Evolutionary conservation across 2,797 vertebrate genomes (phyloP).

Genomic region (Chaetophractus vellerosus): DNA sequence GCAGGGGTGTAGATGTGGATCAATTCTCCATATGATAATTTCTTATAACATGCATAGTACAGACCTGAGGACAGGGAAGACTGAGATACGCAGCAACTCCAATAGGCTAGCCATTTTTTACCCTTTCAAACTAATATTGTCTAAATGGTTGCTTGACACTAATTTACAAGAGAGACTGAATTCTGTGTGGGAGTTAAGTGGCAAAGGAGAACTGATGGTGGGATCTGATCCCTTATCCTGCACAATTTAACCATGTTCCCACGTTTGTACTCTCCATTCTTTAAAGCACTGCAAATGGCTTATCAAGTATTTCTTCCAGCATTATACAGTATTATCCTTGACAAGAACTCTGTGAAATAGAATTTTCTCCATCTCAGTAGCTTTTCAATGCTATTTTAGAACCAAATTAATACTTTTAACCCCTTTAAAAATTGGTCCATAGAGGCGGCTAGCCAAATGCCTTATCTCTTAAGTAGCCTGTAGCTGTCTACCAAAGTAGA

Average conservation of each 20-base stretch:
- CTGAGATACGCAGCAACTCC: not conserved
- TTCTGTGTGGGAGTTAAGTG: not conserved
- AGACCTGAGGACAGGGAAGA: not conserved
- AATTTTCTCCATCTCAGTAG: slow-evolving; percentile 17
- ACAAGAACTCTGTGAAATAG: not conserved
- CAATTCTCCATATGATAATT: not conserved
- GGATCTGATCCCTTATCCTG: not conserved
- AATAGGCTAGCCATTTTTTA: not conserved
- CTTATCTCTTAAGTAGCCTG: slow-evolving; percentile 42
- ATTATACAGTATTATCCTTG: not conserved
- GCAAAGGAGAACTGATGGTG: not conserved
- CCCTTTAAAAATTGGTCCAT: not conserved
- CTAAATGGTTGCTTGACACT: not conserved
- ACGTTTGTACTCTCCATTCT: not conserved
- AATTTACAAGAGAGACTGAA: not conserved
- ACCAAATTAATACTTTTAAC: slow-evolving; percentile 69
- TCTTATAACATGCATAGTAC: not conserved
- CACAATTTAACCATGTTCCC: not conserved
- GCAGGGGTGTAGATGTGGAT: not conserved
- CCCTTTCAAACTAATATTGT: not conserved
- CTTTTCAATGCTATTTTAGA: slow-evolving; percentile 42
- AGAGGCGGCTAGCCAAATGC: not conserved
- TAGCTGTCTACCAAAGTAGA: not conserved
- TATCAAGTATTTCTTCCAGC: slow-evolving; percentile 25
- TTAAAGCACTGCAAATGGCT: not conserved